Evolutionary conservation across 2,888 invertebrate genomes (phyloP).

Genomic region (Drosophila leonis): DNA sequence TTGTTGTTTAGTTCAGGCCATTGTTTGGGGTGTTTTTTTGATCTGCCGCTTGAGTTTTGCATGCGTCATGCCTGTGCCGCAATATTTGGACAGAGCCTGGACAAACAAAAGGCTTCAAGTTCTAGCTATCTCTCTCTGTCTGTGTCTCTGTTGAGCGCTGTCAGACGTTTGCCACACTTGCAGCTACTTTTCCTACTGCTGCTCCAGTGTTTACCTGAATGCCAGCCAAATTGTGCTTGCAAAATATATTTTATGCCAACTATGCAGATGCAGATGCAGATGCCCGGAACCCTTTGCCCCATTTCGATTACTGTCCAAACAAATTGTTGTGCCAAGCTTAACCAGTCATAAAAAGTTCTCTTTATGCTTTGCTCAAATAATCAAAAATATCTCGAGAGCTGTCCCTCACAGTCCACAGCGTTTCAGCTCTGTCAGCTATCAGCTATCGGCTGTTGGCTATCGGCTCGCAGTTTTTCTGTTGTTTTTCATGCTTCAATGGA

Average conservation of each 20-base stretch:
- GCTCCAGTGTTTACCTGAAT: constrained; percentile 34
- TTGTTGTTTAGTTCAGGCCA: constrained; percentile 34
- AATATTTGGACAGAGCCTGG: constrained; percentile 59
- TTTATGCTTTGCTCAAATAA: constrained; percentile 41
- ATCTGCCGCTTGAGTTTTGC: constrained; percentile 57
- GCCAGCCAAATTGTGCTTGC: constrained; percentile 23
- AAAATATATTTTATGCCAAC: constrained; percentile 70
- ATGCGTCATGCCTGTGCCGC: constrained; percentile 45
- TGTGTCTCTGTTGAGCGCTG: constrained; percentile 8
- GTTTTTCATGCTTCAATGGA: constrained; percentile 65
- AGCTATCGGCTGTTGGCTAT: not conserved
- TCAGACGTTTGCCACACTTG: constrained; percentile 54
- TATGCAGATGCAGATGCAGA: constrained; percentile 55
- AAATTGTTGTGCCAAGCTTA: constrained; percentile 59
- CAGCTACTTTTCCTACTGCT: constrained; percentile 20
- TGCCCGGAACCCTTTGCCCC: not conserved
- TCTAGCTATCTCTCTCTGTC: not conserved
- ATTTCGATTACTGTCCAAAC: constrained; percentile 61
- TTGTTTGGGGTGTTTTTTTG: constrained; percentile 58
- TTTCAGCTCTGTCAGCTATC: constrained; percentile 9
- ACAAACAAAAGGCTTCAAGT: constrained; percentile 38
- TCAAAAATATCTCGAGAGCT: constrained; percentile 29
- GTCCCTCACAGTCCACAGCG: not conserved
- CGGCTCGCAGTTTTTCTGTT: not conserved
- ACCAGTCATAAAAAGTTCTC: constrained; percentile 13